phyloP scores from a whole-genome alignment of 2,888 invertebrate species.

The Drosophila histrio region DNA sequence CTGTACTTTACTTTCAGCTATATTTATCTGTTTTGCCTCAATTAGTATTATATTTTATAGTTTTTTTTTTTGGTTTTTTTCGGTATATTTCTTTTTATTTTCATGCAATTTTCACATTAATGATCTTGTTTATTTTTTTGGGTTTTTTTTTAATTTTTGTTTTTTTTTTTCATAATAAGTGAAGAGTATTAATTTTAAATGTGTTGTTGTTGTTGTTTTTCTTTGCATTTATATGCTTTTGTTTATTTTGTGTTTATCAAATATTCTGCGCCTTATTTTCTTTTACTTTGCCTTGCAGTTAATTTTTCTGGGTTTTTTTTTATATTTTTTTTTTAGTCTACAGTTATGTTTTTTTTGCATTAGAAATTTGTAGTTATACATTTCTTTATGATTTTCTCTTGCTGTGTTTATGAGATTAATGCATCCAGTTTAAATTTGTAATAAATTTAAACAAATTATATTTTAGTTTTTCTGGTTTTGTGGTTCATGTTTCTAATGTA shows the following conservation, averaged over 20 bases:
- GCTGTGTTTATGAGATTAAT: slow-evolving; percentile 37
- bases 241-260: slow-evolving; percentile 47
- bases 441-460: slow-evolving; percentile 60
- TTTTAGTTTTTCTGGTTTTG: slow-evolving; percentile 8
- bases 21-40: slow-evolving; percentile 55
- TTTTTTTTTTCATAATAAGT: slow-evolving; percentile 71
- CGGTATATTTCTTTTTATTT: slow-evolving; percentile 47
- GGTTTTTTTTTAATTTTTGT: slow-evolving; percentile 38
- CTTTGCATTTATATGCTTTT: slow-evolving; percentile 48
- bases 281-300: slow-evolving; percentile 31
- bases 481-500: slow-evolving; percentile 33
- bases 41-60: slow-evolving; percentile 35
- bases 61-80: slow-evolving; percentile 16
- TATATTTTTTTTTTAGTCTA: slow-evolving; percentile 73
- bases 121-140: slow-evolving; percentile 55
- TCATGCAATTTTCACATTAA: slow-evolving; percentile 66
- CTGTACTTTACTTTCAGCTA: slow-evolving; percentile 67
- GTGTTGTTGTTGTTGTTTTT: slow-evolving; percentile 61
- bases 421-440: slow-evolving; percentile 50
- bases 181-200: slow-evolving; percentile 77
- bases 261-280: slow-evolving; percentile 27
- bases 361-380: slow-evolving; percentile 71
- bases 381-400: slow-evolving; percentile 42
- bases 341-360: slow-evolving; percentile 62
- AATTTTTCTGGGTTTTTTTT: slow-evolving; percentile 45